Evolutionary conservation across 2,888 invertebrate species (phyloP).

Genomic region (Drosophila conformis): DNA sequence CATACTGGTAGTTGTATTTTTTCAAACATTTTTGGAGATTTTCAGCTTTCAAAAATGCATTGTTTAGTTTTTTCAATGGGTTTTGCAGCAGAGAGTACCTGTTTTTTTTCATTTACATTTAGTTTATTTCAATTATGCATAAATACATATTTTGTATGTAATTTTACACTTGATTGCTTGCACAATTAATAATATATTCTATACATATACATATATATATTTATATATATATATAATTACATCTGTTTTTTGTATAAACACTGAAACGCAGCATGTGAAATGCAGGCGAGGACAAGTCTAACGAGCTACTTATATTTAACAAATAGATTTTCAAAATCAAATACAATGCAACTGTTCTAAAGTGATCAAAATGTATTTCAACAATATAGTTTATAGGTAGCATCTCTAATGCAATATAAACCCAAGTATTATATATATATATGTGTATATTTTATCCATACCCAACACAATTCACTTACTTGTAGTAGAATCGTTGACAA

Average conservation of each 20-base stretch:
- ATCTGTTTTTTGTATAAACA: conserved; percentile 36
- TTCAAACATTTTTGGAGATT: not conserved
- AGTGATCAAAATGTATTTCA: conserved; percentile 1
- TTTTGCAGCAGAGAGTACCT: not conserved
- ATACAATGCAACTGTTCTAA: conserved; percentile 15
- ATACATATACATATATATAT: not conserved
- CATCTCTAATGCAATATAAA: not conserved
- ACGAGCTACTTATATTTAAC: conserved; percentile 51
- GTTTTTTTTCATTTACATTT: not conserved
- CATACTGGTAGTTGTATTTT: not conserved
- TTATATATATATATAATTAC: conserved; percentile 1
- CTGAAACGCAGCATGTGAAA: conserved; percentile 31
- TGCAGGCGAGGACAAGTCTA: conserved; percentile 29
- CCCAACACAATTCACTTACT: conserved; percentile 44
- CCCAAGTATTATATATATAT: conserved; percentile 8
- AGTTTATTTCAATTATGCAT: conserved; percentile 3
- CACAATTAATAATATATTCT: conserved; percentile 16
- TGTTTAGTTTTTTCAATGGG: not conserved
- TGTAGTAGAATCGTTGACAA: conserved; percentile 68
- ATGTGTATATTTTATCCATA: conserved; percentile 13
- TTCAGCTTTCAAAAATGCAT: not conserved
- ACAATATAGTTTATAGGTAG: not conserved
- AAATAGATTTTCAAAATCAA: conserved; percentile 39
- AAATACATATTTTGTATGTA: conserved; percentile 4
- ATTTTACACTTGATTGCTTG: conserved; percentile 28